Evolutionary conservation across 2,797 vertebrate species (phyloP), one percentile per base, ranked within the genome.

Genomic region (Vireo griseus): DNA sequence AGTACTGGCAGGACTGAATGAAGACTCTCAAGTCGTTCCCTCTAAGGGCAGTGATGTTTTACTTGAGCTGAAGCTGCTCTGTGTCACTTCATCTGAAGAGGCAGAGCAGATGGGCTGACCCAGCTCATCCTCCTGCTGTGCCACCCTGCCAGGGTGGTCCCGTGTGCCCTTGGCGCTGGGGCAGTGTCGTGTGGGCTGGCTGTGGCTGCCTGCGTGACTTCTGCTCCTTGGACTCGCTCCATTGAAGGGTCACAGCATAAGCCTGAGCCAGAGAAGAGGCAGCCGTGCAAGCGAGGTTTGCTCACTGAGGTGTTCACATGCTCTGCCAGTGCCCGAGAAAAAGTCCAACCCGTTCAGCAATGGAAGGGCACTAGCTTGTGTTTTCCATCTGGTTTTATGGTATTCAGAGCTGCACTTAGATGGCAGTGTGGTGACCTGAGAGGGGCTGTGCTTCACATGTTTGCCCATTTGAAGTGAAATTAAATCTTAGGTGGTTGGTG

Each of bases 161-260:
- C 6, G 1, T 0, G 5, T 42, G 75, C 16, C 40, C 33, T 39
- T 40, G 0, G 1, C 29, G 16, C 31, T 3, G 3, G 7, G 19
- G 10, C 40, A n/a, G 52, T 20, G 16, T 37, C 24, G 1, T 1
- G 3, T 73, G 51, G 55, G 14, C 63, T 59, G 25, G 9, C 50
- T 51, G 10, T 45, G 3, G 17, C 25, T 25, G 16, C 1, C 5
- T 2, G 6, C 0, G 1, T 31, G 55, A 7, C 33, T 29, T 33
- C 52, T 69, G 44, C 54, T 61, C 1, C 0, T 35, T 16, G 52
- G 20, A 11, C 44, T 26, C 28, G 16, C 19, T 13, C 40, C 24
- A 2, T 15, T 47, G 10, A 50, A 45, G 39, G 33, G 52, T 67
- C 31, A 9, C 31, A 22, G 15, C 40, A 8, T 33, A 21, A 47